Base-by-base conservation (phyloP, 2,797 vertebrate species). In the Tolypeutes matacus region DNA sequence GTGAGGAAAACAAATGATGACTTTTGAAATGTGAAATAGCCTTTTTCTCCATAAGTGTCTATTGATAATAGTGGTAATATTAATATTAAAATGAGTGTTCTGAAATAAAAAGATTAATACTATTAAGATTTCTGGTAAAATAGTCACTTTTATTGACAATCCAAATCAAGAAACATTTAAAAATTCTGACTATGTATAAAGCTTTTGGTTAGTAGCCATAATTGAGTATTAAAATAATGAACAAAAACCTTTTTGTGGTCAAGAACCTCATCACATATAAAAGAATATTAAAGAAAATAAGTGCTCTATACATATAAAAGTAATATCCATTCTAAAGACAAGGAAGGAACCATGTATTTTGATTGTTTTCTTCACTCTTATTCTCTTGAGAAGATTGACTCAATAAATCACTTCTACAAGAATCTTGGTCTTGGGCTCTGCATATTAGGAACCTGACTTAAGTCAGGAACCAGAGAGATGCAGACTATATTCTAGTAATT, bases 91-190 rank as follows among this genome's bases (percentile, higher is more conserved):
- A 46, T 46, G 9, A 46, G 42, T 46, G 42, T 46, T 46, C 49
- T 12, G 49, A 51, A 51, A 51, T 3, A 51, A 51, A 86, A 70
- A 27, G 4, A 91, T 86, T 78, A 87, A 0, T 3, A 83, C 0
- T 0, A 23, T 81, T 62, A 95, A 97, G 76, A 98, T 91, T 73
- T 95, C 82, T 58, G 89, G 1, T 25, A 89, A 95, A 69, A 62
- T 60, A n/a, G 70, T 95, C 92, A 84, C 91, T 96, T 89, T 97
- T 27, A 46, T 92, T 87, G 60, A 65, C 21, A 58, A 82, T 46
- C 25, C 70, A 88, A 88, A 87, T 94, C 77, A 97, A 60, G 86
- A 97, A 96, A 94, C 75, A 89, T 95, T 95, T 42, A 3, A 60
- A 94, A 69, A n/a, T 36, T 72, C 58, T 67, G 7, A 64, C 4